A percentile compares a stretch with the other conserved stretches of the same genome.
Evolutionary conservation across 2,113 vertebrate genomes (phyloP).

Genomic region (Bubo scandiacus): DNA sequence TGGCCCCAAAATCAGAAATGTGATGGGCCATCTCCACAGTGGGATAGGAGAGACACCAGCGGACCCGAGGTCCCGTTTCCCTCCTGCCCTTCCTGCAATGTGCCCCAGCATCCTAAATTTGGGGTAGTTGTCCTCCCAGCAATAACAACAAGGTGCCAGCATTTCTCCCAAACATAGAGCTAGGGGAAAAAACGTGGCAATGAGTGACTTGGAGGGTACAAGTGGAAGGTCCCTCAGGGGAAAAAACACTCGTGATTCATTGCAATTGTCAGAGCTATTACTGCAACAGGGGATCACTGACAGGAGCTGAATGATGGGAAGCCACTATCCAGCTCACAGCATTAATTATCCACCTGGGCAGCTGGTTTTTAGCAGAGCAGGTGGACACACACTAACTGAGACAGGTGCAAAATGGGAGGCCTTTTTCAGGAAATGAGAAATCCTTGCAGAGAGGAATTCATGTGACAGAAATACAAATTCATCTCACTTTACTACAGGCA

Average conservation of each 20-base stretch:
- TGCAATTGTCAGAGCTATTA: not conserved
- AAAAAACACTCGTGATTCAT: not conserved
- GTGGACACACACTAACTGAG: not conserved
- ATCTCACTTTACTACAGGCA: not conserved
- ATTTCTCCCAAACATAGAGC: not conserved
- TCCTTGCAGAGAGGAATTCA: not conserved
- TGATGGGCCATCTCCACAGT: fast-evolving
- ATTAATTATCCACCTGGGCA: not conserved
- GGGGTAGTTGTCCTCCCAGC: not conserved
- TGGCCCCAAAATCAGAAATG: not conserved
- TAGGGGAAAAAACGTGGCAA: not conserved
- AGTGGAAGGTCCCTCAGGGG: not conserved
- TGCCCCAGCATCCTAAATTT: not conserved
- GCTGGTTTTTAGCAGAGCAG: not conserved
- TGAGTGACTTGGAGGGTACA: fast-evolving
- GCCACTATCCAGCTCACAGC: not conserved
- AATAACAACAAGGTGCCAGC: not conserved
- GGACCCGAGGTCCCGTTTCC: fast-evolving
- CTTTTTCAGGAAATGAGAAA: not conserved
- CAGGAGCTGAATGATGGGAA: not conserved
- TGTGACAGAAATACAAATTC: not conserved
- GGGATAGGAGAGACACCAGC: not conserved
- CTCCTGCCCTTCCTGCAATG: not conserved
- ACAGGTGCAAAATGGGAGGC: not conserved
- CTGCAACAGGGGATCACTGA: not conserved